Conservation (phyloP, 2,113 vertebrate species). For the Ailurus styani region DNA sequence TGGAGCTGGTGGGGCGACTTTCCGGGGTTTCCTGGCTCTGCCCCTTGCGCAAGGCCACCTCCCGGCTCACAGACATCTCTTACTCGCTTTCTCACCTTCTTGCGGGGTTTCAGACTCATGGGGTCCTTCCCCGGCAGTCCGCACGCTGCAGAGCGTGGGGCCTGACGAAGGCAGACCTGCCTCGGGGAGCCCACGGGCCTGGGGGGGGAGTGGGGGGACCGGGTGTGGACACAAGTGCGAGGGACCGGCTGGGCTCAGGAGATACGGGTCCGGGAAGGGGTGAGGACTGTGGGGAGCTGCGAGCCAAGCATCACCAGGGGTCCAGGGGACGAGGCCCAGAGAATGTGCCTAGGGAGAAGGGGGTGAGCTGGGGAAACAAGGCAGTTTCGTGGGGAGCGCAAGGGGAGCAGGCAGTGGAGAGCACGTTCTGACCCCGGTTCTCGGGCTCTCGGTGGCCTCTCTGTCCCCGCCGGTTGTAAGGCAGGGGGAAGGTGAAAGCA, state of each 20-base stretch:
- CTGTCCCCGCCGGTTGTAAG: fast-evolving
- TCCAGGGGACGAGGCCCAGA: background rate
- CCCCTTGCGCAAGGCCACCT: background rate
- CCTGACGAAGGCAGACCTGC: background rate
- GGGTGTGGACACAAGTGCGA: background rate
- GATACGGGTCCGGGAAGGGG: background rate
- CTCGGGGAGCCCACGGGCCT: fast-evolving
- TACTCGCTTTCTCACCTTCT: background rate
- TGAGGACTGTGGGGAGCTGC: background rate
- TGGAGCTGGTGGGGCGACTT: fast-evolving
- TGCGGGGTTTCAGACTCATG: fast-evolving
- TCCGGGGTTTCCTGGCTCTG: background rate
- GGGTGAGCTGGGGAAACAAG: fast-evolving
- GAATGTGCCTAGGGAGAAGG: background rate
- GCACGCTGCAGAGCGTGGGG: background rate
- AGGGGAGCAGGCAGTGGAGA: background rate
- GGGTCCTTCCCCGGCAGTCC: no score
- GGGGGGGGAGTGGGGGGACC: background rate
- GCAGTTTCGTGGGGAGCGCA: background rate
- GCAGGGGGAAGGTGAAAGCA: background rate
- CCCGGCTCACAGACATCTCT: background rate
- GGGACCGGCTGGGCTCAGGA: no score
- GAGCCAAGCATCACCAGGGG: background rate
- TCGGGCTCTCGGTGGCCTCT: background rate
- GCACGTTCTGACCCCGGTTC: background rate